phyloP scores from a whole-genome alignment of 1,140 invertebrate genomes.

The Cydia pomonella region DNA sequence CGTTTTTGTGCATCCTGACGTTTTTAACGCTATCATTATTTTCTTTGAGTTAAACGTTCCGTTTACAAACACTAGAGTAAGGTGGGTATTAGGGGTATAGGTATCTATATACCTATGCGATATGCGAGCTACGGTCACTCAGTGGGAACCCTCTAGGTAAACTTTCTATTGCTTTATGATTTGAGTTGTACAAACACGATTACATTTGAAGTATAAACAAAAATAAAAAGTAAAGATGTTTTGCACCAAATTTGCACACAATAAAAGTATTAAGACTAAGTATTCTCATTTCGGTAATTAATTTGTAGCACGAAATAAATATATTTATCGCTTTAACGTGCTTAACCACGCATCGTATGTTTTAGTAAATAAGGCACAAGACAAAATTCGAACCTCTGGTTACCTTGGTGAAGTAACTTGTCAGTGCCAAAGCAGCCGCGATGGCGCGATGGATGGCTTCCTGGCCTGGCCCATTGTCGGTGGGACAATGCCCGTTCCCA shows the following conservation, averaged over 20 bases:
- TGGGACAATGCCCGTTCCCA: slow-evolving; percentile 19
- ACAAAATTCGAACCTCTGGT: neutral
- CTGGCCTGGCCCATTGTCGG: slow-evolving; percentile 23
- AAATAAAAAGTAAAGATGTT: neutral
- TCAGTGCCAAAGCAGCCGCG: slow-evolving; percentile 14
- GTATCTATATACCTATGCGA: no score
- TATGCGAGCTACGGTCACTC: neutral
- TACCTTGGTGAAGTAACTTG: slow-evolving; percentile 15
- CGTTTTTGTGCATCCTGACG: slow-evolving; percentile 30
- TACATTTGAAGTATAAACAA: neutral
- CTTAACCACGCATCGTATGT: no score
- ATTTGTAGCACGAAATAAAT: neutral
- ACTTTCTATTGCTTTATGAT: neutral
- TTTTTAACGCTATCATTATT: slow-evolving; percentile 26
- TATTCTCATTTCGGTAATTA: no score
- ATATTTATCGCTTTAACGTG: neutral
- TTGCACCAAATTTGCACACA: no score
- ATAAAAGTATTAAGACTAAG: no score
- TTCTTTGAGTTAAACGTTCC: slow-evolving; percentile 15
- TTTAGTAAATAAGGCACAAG: neutral
- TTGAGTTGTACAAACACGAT: neutral
- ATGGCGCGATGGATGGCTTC: slow-evolving; percentile 30
- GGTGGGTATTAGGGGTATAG: neutral
- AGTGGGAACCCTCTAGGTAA: neutral
- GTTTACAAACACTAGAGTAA: slow-evolving; percentile 13